A percentile compares a stretch with the other conserved stretches of the same genome.
Evolutionary conservation across 2,113 vertebrate species (phyloP).

Genomic region (Axis porcinus): DNA sequence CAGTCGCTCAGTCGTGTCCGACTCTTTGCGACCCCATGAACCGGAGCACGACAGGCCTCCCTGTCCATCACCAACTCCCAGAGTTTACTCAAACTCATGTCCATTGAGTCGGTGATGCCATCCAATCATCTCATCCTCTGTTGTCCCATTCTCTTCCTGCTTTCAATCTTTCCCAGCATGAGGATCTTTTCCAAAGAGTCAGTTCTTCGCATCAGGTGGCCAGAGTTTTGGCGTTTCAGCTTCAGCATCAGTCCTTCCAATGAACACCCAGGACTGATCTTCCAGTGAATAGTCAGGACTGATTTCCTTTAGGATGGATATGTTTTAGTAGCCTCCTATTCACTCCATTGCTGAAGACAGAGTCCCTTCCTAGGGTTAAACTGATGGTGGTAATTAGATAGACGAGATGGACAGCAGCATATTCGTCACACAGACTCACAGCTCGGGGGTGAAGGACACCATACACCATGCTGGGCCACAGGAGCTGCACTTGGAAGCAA

Average conservation of each 20-base stretch:
- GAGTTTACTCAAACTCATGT: neutral
- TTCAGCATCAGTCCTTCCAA: neutral
- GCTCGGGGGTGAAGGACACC: neutral
- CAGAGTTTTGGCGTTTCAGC: neutral
- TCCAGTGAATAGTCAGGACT: neutral
- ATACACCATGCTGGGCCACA: neutral
- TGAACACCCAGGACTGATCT: neutral
- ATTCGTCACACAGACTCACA: neutral
- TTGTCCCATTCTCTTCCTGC: neutral
- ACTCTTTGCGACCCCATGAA: fast-evolving
- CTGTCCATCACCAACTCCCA: neutral
- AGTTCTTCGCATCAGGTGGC: neutral
- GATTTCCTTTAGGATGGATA: neutral
- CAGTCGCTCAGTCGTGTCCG: fast-evolving
- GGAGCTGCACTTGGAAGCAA: fast-evolving
- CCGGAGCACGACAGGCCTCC: neutral
- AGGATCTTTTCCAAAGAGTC: neutral
- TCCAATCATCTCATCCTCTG: neutral
- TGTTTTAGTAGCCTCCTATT: neutral
- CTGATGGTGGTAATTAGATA: neutral
- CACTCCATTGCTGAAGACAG: neutral
- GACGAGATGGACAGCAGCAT: no score
- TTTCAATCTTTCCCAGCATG: neutral
- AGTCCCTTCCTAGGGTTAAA: neutral
- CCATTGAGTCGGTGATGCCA: neutral